phyloP scores from a whole-genome alignment of 2,113 vertebrate genomes.

The Ondatra zibethicus region DNA sequence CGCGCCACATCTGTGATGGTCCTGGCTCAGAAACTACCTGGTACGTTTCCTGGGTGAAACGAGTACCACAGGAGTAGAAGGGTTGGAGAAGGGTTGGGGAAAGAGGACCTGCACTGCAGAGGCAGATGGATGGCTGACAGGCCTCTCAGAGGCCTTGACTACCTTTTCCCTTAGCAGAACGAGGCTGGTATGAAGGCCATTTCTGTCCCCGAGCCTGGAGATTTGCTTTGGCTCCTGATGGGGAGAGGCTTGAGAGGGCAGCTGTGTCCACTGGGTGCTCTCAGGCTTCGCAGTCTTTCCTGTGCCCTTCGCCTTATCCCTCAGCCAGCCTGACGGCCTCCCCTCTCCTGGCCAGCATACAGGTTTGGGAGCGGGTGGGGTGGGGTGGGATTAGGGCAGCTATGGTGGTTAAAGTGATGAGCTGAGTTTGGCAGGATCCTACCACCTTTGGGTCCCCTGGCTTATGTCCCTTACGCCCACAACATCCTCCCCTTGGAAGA shows the following conservation, averaged over 20 bases:
- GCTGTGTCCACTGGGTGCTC: neutral
- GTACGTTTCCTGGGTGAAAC: conserved; percentile 20
- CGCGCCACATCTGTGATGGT: neutral
- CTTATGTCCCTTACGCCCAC: neutral
- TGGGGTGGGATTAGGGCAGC: conserved; percentile 18
- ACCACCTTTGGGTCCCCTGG: neutral
- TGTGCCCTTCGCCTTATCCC: conserved; percentile 65
- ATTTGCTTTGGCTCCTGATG: conserved; percentile 8
- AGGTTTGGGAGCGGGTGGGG: neutral
- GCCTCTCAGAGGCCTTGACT: neutral
- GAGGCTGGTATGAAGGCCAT: conserved; percentile 36
- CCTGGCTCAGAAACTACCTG: conserved; percentile 39
- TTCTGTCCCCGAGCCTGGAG: neutral
- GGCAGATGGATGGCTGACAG: neutral
- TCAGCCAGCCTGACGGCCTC: conserved; percentile 30
- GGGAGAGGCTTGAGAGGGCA: conserved; percentile 37
- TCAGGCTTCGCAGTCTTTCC: conserved; percentile 14
- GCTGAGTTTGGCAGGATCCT: neutral
- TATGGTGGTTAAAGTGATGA: conserved; percentile 1
- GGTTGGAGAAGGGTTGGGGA: conserved; percentile 38
- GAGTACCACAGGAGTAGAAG: neutral
- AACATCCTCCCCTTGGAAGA: neutral
- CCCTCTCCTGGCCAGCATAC: neutral
- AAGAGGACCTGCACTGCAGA: neutral
- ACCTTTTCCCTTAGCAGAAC: conserved; percentile 14